phyloP scores from a whole-genome alignment of 2,797 vertebrate species.

The Tarsius wallacei region DNA sequence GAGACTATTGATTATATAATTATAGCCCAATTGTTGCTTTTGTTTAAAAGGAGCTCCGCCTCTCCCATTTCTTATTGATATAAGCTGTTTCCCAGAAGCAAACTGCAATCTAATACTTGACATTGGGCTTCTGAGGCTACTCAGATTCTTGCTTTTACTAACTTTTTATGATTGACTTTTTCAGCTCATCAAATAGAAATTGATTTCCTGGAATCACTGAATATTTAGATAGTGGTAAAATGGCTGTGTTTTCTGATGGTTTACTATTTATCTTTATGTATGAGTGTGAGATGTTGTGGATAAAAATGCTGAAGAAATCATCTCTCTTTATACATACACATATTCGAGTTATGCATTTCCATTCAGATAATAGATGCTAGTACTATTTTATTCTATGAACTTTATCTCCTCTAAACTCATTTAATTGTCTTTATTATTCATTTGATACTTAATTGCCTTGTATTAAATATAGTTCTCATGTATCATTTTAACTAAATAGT shows the following conservation, averaged over 20 bases:
- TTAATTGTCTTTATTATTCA: conserved; percentile 58
- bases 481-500: conserved; percentile 59
- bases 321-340: not conserved
- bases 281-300: not conserved
- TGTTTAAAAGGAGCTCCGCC: conserved; percentile 37
- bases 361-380: conserved; percentile 57
- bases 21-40: conserved; percentile 49
- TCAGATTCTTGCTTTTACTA: conserved; percentile 44
- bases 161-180: conserved; percentile 42
- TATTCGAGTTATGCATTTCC: not conserved
- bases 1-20: conserved; percentile 18
- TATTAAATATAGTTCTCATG: conserved; percentile 54
- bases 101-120: conserved; percentile 1
- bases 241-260: not conserved
- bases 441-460: conserved; percentile 50
- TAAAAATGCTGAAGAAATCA: conserved; percentile 17
- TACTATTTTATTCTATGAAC: conserved; percentile 26
- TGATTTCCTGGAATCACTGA: conserved; percentile 52
- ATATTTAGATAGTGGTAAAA: conserved; percentile 59
- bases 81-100: conserved; percentile 38
- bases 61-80: conserved; percentile 35
- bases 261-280: conserved; percentile 28
- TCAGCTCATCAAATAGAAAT: conserved; percentile 50
- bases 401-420: not conserved
- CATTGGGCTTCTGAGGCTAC: not conserved